Evolutionary conservation across 30 jellyfish, hydroid and myxozoan species (phyloP), one percentile per base, ranked within the genome.

Genomic region (Pelagia noctiluca): DNA sequence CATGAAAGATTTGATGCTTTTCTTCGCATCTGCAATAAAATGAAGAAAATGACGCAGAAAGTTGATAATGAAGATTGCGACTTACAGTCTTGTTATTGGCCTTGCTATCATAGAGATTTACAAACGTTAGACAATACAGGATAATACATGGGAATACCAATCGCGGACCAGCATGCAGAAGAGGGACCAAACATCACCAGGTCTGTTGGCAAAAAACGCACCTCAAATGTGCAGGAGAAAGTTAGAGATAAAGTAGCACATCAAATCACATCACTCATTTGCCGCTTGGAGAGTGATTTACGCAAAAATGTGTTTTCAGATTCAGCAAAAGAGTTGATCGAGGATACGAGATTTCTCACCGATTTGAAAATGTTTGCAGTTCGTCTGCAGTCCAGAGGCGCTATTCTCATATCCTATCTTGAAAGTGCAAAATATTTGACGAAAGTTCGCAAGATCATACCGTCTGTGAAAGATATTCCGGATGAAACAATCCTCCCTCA

Each of bases 331-430:
- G 54, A 36, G 34, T 21, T 67, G 54, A 67, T 67, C 16, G 80
- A 67, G 62, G 62, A 67, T 31, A 67, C 62, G 23, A 67, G 80
- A 30, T 21, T 67, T 60, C 80, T 67, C 80, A 35, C 84, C 19
- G 84, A 47, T 35, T 72, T 37, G 74, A 72, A 72, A 72, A 72
- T 47, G 42, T 76, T 72, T 72, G 84, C 84, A 3, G 25, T 47
- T 35, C 42, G 75, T 16, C 36, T 72, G 24, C 75, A 47, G 1
- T 37, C 84, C 23, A 48, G 84, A 35, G 74, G 84, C 23, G 76
- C 84, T 36, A 72, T 28, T 2, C 67, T 29, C 22, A 29, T 68
- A 28, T 30, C 28, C 70, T 13, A 30, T 23, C 78, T 68, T 35
- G 82, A 35, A 35, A 35, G 71, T 71, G 82, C 21, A 35, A 68